Conservation (phyloP, 1,140 invertebrate species). For the Brachionus koreanus region DNA sequence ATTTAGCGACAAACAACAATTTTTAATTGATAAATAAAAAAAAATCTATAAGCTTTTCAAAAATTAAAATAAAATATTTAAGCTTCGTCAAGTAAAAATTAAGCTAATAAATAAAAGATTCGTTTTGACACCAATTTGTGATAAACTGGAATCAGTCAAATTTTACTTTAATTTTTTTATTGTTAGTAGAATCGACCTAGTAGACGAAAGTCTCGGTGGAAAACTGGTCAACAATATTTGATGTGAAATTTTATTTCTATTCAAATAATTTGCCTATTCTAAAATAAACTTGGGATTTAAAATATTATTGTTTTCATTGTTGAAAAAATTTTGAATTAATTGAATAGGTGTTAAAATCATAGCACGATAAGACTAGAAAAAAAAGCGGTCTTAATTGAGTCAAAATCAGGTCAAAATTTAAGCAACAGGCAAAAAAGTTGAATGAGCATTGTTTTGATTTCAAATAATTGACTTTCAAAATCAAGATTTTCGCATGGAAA, state of each 20-base stretch:
- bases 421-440: not conserved
- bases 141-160: constrained; percentile 15
- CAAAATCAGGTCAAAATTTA: constrained; percentile 13
- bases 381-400: not conserved
- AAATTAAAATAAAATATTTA: constrained; percentile 2
- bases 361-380: not conserved
- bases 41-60: not conserved
- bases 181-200: constrained; percentile 11
- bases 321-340: constrained; percentile 1
- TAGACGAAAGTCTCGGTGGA: constrained; percentile 9
- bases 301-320: constrained; percentile 1
- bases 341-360: constrained; percentile 31
- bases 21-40: not conserved
- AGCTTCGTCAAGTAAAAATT: not conserved
- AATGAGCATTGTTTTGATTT: not conserved
- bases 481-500: not conserved
- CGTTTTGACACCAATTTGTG: not conserved
- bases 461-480: not conserved
- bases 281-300: constrained; percentile 1
- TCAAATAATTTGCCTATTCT: not conserved
- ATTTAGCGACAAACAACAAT: not conserved
- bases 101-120: not conserved
- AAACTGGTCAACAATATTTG: constrained; percentile 13
- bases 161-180: constrained; percentile 4
- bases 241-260: not conserved